Percentiles rank a stretch among this genome's conserved stretches.
These are phyloP conservation scores for Pemphigus obesinymphae DNA, from an alignment of 1,140 invertebrate species.

Conservation along the genomic window DNA sequence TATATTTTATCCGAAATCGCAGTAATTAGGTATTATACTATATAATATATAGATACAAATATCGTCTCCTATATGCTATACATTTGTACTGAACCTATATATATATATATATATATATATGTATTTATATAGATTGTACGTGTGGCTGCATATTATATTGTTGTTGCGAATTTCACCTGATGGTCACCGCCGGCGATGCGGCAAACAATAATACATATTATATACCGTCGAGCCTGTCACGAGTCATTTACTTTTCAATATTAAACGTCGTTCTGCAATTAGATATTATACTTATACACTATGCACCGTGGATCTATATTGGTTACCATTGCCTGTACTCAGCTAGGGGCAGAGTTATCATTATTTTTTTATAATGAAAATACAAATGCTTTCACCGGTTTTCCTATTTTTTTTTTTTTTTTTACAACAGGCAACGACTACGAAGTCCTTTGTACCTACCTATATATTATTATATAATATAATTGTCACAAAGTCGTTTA, in stretches of 20 bases:
- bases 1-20: too few species aligned
- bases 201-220: background rate
- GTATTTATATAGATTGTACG: too few species aligned
- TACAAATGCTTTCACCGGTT: slow-evolving; percentile 1
- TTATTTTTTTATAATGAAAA: background rate
- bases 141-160: too few species aligned
- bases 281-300: background rate
- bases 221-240: background rate
- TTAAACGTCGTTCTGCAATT: background rate
- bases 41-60: too few species aligned
- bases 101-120: too few species aligned
- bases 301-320: background rate
- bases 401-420: background rate
- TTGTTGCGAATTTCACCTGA: background rate
- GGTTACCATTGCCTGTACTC: background rate
- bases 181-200: background rate
- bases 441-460: background rate
- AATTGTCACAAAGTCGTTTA: background rate
- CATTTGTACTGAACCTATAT: too few species aligned
- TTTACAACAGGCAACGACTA: background rate
- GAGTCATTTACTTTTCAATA: slow-evolving; percentile 7
- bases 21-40: too few species aligned
- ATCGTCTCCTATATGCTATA: too few species aligned
- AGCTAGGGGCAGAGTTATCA: background rate
- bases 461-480: background rate